Evolutionary conservation across 2,888 invertebrate species (phyloP), one percentile per base, ranked within the genome.

Genomic region (Dione juno): DNA sequence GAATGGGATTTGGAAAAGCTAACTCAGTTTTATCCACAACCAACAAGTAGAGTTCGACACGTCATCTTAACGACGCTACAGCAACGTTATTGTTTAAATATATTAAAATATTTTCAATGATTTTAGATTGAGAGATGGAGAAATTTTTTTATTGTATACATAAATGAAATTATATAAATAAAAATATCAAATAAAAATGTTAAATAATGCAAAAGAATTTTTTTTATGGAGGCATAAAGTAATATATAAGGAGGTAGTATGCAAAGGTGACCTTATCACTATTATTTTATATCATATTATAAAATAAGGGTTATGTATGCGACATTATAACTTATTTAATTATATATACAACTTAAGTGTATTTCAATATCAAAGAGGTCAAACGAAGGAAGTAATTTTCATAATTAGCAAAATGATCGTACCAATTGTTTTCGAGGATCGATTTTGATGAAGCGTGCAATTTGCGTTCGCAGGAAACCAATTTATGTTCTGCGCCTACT

Each of bases 401-500:
- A 65, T 45, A 67, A 69, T 67, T 66, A 72, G 45, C 54, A 45
- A 69, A 71, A 66, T 50, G 66, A 53, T 52, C 57, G 65, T 63
- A 59, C 41, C 72, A 76, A 75, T 77, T 76, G 84, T 82, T 50
- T 80, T 77, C 67, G 74, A 76, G 78, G 70, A 76, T 73, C 76
- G 72, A 76, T 75, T 76, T 67, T 64, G 71, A 82, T 81, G 79
- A 79, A 82, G 69, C 66, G 65, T 83, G 81, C 82, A 83, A 83
- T 84, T 88, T 83, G 84, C 84, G 82, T 85, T 85, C 84, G 86
- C 85, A 82, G 81, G 81, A 86, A 87, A 82, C 78, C 85, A 88
- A 89, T 89, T 88, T 85, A 80, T 80, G 75, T 77, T 76, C 77
- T 79, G 81, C 77, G 79, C 78, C 77, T 78, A 77, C 79, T 81